Conservation (phyloP, 2,113 vertebrate species). For the Alethe diademata region DNA sequence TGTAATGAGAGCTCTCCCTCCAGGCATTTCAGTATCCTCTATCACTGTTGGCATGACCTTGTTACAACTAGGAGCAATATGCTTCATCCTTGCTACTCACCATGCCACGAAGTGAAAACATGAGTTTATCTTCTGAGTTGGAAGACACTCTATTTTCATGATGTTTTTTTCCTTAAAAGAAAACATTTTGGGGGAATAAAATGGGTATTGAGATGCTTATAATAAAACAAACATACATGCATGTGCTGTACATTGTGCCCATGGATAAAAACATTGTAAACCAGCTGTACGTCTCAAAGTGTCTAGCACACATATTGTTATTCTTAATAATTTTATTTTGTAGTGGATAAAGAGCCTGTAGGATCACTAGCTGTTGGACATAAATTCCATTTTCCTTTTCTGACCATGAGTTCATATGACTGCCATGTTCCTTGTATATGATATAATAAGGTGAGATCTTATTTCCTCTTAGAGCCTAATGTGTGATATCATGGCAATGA, state of each 20-base stretch:
- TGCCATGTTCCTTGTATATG: not conserved
- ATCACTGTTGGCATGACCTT: not conserved
- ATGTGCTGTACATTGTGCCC: not conserved
- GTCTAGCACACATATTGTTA: not conserved
- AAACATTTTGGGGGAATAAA: not conserved
- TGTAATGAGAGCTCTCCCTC: not conserved
- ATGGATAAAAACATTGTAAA: not conserved
- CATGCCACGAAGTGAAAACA: not conserved
- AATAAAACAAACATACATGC: not conserved
- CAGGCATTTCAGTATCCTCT: not conserved
- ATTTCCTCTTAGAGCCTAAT: not conserved
- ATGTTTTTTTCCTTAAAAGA: not conserved
- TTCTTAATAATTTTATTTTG: not conserved
- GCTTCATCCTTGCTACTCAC: not conserved
- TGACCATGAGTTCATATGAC: not conserved
- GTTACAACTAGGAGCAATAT: not conserved
- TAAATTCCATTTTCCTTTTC: not conserved
- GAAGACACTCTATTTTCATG: not conserved
- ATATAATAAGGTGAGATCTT: constrained; percentile 5
- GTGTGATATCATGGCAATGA: constrained; percentile 63
- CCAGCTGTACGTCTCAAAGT: not conserved
- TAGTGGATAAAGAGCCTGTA: not conserved
- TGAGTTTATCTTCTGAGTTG: not conserved
- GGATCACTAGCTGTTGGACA: not conserved
- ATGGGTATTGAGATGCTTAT: not conserved